Evolutionary conservation across 2,797 vertebrate genomes (phyloP).

Genomic region (Pteropus rufus): DNA sequence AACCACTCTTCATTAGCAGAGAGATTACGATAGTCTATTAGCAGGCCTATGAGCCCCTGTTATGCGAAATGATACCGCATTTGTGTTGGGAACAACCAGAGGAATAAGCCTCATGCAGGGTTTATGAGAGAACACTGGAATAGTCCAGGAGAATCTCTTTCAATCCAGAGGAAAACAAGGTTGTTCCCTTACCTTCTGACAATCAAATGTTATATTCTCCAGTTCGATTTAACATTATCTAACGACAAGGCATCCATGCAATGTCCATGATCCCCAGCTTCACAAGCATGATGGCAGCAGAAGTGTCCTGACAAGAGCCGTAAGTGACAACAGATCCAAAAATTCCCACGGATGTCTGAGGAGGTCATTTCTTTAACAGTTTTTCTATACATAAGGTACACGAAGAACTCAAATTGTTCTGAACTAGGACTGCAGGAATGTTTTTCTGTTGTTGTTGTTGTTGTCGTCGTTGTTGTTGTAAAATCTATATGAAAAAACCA

Average conservation of each 20-base stretch:
- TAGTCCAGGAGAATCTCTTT: background rate
- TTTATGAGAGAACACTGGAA: background rate
- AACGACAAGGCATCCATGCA: accelerated
- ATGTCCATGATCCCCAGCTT: background rate
- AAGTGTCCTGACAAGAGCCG: background rate
- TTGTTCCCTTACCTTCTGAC: background rate
- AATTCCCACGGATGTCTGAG: background rate
- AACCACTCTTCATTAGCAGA: background rate
- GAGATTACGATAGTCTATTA: background rate
- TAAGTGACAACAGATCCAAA: background rate
- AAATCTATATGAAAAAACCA: background rate
- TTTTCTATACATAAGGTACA: background rate
- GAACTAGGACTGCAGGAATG: background rate
- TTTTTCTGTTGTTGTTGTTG: background rate
- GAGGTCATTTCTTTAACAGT: background rate
- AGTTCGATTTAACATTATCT: background rate
- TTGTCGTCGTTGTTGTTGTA: no score
- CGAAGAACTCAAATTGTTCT: background rate
- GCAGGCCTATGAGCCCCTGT: background rate
- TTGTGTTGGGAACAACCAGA: background rate
- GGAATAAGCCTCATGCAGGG: background rate
- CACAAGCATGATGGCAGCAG: background rate
- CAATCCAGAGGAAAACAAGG: background rate
- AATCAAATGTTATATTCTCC: background rate
- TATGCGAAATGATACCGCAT: background rate